Conservation (phyloP, 35 echinoderm and acorn worm genomes). For the Strongylocentrotus purpuratus region DNA sequence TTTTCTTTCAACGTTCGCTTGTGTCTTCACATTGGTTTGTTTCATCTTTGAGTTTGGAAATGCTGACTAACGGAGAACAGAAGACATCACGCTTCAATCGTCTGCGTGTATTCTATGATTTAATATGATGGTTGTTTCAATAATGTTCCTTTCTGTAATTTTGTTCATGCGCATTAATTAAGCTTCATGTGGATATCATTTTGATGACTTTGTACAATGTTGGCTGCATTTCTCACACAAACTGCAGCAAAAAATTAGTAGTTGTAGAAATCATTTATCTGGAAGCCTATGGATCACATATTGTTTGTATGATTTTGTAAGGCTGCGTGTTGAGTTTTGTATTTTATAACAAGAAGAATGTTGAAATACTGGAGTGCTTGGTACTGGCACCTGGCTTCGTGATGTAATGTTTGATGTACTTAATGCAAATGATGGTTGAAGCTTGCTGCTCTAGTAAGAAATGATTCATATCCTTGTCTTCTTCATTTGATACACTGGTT, state of each 20-base stretch:
- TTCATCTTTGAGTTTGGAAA: neutral
- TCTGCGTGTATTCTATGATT: neutral
- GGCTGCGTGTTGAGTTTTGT: neutral
- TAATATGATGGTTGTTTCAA: neutral
- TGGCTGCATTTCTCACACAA: neutral
- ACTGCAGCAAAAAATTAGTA: neutral
- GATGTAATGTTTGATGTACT: slow-evolving; percentile 4
- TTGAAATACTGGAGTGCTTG: neutral
- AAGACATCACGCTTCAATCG: neutral
- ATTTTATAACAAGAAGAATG: neutral
- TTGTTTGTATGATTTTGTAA: slow-evolving; percentile 12
- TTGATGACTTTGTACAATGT: neutral
- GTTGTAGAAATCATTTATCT: neutral
- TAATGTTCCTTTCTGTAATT: neutral
- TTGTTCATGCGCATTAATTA: neutral
- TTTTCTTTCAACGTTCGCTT: neutral
- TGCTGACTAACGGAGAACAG: neutral
- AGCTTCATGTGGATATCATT: neutral
- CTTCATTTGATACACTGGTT: neutral
- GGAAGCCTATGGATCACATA: neutral
- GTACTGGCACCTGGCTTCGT: neutral
- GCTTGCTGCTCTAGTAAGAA: neutral
- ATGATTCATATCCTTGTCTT: neutral
- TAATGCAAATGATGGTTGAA: neutral
- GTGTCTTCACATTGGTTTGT: neutral